Base-by-base conservation (phyloP, 2,888 invertebrate species). In the Chrysomela aeneicollis region DNA sequence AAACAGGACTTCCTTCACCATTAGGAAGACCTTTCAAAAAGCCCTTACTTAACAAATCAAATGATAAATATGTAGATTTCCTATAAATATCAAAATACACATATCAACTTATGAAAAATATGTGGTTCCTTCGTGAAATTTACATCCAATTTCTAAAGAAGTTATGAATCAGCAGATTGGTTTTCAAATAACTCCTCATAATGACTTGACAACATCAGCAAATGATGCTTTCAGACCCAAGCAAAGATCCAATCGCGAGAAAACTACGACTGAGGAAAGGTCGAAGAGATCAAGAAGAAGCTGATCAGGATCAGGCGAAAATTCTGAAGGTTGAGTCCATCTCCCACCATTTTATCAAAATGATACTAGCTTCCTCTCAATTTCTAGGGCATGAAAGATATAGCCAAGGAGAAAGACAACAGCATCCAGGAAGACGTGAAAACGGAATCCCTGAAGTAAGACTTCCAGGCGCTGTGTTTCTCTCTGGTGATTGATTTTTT, bases 211-310 rank as follows among this genome's bases (percentile, higher is more conserved):
- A n/a, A 26, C 15, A 19, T 42, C 42, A 22, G 30, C 17, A 17
- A 26, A 22, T 35, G 58, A 61, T 63, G 72, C 63, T 74, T 80
- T 63, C 77, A 85, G 88, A 86, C 73, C 86, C 88, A 32, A 87
- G 87, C 73, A 93, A 92, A 78, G 98, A 99, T 85, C 95, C 98
- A 1, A 94, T 97, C 73, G 97, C 98, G 0, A 88, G 98, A 30
- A 97, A 97, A 84, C 88, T 97, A 83, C 89, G 97, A 3, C 83
- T 97, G 22, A 87, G 97, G 46, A 88, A 94, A 69, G 91, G 95
- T 0, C 86, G 91, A 26, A 87, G 94, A 77, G 87, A 93, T 82
- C 89, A 93, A 71, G 90, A 90, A 72, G 92, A 88, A 78, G 95
- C 92, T 66, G 94, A 94, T 74, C 92, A 92, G 73, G 93, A 92